A percentile compares a stretch with the other conserved stretches of the same genome.
phyloP scores from a whole-genome alignment of 2,113 vertebrate genomes.

The Microcebus murinus region DNA sequence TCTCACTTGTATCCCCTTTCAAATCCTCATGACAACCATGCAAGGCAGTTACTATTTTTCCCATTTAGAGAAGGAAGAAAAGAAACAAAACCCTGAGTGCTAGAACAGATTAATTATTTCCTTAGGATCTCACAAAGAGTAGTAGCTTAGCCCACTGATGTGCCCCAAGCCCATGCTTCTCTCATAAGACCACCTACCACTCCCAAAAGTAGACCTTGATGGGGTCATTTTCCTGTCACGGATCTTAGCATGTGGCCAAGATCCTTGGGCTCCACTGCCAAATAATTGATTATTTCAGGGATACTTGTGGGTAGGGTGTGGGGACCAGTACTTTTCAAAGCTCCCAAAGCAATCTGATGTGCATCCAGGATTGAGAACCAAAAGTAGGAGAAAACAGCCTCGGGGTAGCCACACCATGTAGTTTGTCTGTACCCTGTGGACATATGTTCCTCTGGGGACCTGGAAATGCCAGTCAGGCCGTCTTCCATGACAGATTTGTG shows the following conservation, averaged over 20 bases:
- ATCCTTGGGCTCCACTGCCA: not conserved
- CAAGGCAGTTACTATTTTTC: not conserved
- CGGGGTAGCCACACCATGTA: not conserved
- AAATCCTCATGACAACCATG: not conserved
- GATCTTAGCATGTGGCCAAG: not conserved
- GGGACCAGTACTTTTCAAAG: not conserved
- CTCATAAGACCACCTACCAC: not conserved
- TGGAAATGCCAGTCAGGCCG: not conserved
- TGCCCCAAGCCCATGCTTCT: not conserved
- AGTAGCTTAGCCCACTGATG: not conserved
- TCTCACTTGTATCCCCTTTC: not conserved
- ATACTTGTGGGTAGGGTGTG: rapidly evolving
- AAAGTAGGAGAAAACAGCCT: not conserved
- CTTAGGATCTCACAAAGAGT: not conserved
- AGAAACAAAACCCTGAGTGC: not conserved
- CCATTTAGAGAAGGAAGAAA: not conserved
- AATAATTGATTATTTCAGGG: not conserved
- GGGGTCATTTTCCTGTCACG: not conserved
- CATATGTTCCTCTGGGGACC: not conserved
- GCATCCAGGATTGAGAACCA: not conserved
- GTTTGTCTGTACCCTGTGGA: not conserved
- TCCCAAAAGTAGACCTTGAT: not conserved
- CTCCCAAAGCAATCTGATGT: not conserved
- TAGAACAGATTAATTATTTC: not conserved
- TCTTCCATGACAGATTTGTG: not conserved